phyloP scores from a whole-genome alignment of 2,113 vertebrate species.

The Nymphicus hollandicus region DNA sequence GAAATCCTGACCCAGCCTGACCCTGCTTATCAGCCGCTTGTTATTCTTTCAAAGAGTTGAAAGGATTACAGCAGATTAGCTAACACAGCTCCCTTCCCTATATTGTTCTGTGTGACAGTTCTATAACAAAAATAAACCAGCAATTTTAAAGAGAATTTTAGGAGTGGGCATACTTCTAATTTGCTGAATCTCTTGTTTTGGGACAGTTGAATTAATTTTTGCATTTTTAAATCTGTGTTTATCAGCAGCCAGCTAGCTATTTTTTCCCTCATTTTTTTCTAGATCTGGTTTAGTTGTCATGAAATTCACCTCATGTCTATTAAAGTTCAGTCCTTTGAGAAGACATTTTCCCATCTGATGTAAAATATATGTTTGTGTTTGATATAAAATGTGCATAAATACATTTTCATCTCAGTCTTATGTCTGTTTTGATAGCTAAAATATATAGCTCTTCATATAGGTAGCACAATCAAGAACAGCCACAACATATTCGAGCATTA shows the following conservation, averaged over 20 bases:
- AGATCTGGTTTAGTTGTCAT: slow-evolving; percentile 25
- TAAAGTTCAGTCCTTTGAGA: slow-evolving; percentile 33
- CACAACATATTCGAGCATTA: not conserved
- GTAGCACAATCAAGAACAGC: not conserved
- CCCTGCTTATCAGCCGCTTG: slow-evolving; percentile 49
- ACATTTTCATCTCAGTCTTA: slow-evolving; percentile 11
- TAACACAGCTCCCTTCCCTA: not conserved
- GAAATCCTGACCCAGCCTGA: slow-evolving; percentile 55
- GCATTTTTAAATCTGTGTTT: not conserved
- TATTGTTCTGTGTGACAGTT: not conserved
- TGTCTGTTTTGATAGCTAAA: slow-evolving; percentile 47
- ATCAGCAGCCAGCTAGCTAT: not conserved
- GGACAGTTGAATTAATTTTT: not conserved
- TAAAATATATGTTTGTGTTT: not conserved
- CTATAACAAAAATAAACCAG: slow-evolving; percentile 5
- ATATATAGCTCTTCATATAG: not conserved
- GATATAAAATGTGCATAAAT: slow-evolving; percentile 39
- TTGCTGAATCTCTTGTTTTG: not conserved
- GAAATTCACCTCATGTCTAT: slow-evolving; percentile 1
- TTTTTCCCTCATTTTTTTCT: not conserved
- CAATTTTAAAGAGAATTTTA: not conserved
- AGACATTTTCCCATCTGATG: slow-evolving; percentile 31
- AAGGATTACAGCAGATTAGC: slow-evolving; percentile 60
- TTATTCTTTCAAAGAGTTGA: slow-evolving; percentile 48
- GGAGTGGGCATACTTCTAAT: not conserved